These are phyloP conservation scores for Apis cerana DNA, from an alignment of 1,140 invertebrate species.

Conservation along the genomic window DNA sequence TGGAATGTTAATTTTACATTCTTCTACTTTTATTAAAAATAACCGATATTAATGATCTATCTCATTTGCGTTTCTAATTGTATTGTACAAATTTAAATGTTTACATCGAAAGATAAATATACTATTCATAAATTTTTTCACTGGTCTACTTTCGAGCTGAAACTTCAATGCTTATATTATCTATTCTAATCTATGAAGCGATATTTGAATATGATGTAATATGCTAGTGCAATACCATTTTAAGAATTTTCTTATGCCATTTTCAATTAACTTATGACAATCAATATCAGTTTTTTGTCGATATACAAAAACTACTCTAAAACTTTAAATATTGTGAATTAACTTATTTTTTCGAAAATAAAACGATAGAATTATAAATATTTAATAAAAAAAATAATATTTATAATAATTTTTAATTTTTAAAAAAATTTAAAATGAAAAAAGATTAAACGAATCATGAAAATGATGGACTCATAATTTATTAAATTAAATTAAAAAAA, in stretches of 20 bases:
- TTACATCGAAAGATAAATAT: neutral
- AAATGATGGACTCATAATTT: neutral
- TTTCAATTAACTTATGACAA: constrained; percentile 31
- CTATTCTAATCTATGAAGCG: neutral
- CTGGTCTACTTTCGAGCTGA: neutral
- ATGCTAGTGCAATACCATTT: constrained; percentile 20
- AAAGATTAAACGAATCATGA: neutral
- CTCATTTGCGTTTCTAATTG: neutral
- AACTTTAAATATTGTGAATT: neutral
- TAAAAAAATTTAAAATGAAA: no score
- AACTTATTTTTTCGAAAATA: neutral
- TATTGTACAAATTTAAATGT: neutral
- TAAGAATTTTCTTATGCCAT: constrained; percentile 7
- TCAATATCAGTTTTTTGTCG: neutral
- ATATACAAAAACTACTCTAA: neutral
- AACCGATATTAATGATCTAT: neutral
- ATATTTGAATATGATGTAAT: constrained; percentile 33
- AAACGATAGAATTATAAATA: neutral
- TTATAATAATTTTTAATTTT: no score
- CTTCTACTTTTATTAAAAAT: neutral
- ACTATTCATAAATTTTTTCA: neutral
- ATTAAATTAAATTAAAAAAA: no score
- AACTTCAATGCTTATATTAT: constrained; percentile 12
- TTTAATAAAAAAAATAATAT: neutral
- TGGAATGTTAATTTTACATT: neutral